phyloP scores from a whole-genome alignment of 53 echinoderm and acorn worm genomes.

The Zoroaster sp. region DNA sequence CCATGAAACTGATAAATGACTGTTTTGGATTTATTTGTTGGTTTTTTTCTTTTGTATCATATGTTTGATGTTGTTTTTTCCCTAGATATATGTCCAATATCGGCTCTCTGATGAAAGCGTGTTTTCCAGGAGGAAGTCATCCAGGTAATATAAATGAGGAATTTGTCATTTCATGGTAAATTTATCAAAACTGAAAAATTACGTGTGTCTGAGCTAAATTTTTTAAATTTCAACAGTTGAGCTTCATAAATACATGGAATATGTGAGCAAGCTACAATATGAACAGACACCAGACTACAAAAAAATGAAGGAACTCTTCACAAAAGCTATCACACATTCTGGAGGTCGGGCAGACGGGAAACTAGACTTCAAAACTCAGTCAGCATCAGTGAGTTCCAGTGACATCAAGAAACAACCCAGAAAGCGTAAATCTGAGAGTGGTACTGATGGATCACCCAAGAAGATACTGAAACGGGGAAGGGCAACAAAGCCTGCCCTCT shows the following conservation, averaged over 20 bases:
- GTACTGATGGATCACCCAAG: neutral
- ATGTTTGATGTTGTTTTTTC: neutral
- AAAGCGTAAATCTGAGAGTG: neutral
- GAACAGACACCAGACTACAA: conserved; percentile 79
- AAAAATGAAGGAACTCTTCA: conserved; percentile 62
- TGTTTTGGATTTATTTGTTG: too few species aligned
- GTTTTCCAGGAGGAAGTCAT: conserved; percentile 30
- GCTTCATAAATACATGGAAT: conserved; percentile 74
- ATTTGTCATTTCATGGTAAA: neutral
- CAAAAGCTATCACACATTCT: conserved; percentile 53
- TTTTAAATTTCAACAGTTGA: conserved; percentile 54
- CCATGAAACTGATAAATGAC: too few species aligned
- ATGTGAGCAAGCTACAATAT: conserved; percentile 75
- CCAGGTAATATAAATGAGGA: conserved; percentile 38
- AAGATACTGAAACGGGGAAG: neutral
- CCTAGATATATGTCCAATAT: conserved; percentile 59
- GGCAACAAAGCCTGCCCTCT: neutral
- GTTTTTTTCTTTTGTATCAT: neutral
- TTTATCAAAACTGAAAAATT: neutral
- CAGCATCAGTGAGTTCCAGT: neutral
- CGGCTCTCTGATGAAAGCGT: conserved; percentile 24
- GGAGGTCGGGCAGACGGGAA: conserved; percentile 75
- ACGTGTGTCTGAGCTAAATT: neutral
- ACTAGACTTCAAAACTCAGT: conserved; percentile 42
- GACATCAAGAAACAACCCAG: neutral